Conservation (phyloP, 2,797 vertebrate genomes). For the Phalanger gymnotis region DNA sequence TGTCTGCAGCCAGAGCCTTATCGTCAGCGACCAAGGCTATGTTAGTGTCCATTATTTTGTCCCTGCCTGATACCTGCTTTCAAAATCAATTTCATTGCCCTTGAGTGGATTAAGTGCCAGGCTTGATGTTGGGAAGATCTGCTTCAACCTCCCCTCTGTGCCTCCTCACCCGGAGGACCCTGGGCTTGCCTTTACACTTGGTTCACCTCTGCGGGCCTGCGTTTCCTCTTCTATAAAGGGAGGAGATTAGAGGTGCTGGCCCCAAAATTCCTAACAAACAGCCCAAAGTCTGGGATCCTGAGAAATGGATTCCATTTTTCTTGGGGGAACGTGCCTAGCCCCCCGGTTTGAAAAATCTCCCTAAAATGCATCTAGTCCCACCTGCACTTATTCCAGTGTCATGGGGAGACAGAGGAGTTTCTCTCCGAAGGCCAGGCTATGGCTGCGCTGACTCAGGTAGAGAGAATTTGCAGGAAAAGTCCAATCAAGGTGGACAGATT, state of each 20-base stretch:
- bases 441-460: conserved; percentile 52
- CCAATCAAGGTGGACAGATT: conserved; percentile 13
- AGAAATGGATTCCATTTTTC: background rate
- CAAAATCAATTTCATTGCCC: background rate
- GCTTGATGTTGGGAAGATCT: background rate
- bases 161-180: background rate
- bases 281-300: background rate
- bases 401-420: conserved; percentile 66
- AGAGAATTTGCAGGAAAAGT: conserved; percentile 63
- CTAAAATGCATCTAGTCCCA: background rate
- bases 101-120: background rate
- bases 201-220: background rate
- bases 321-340: background rate
- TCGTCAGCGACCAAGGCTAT: background rate
- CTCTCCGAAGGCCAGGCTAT: conserved; percentile 50
- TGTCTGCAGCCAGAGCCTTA: background rate
- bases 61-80: background rate
- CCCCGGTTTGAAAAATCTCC: background rate
- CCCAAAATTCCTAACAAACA: background rate
- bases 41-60: background rate
- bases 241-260: background rate
- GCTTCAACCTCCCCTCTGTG: background rate
- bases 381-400: conserved; percentile 56
- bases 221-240: background rate
- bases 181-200: background rate